Conservation (phyloP, 2,888 invertebrate genomes). For the Troglohyphantes excavatus region DNA sequence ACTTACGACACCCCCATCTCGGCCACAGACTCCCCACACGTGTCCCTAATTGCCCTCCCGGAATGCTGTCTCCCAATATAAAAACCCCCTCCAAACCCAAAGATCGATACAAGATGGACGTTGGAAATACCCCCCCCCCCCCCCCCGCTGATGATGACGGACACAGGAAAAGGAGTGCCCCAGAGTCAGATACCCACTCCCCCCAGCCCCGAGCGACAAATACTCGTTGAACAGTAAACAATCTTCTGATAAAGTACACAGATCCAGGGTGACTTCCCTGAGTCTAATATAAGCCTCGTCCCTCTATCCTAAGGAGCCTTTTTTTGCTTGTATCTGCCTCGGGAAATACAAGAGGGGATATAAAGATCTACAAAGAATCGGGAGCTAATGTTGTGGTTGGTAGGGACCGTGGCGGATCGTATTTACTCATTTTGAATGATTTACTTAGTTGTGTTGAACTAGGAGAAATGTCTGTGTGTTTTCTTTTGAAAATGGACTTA, state of each 20-base stretch:
- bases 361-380: neutral
- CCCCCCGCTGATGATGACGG: neutral
- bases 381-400: too few relatives aligned
- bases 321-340: slow-evolving; percentile 15
- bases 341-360: neutral
- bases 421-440: slow-evolving; percentile 7
- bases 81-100: neutral
- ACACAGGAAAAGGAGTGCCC: neutral
- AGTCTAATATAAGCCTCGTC: slow-evolving; percentile 14
- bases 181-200: neutral
- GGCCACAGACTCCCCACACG: neutral
- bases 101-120: neutral
- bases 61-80: neutral
- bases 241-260: slow-evolving; percentile 40
- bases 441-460: too few relatives aligned
- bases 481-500: too few relatives aligned
- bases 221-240: slow-evolving; percentile 38
- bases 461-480: too few relatives aligned
- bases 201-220: slow-evolving; percentile 35
- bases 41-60: slow-evolving; percentile 15
- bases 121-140: neutral
- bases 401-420: neutral
- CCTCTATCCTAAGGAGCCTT: neutral
- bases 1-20: too few relatives aligned
- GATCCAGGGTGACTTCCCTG: neutral